Conservation (phyloP, 2,797 vertebrate species). For the Pristis pectinata region DNA sequence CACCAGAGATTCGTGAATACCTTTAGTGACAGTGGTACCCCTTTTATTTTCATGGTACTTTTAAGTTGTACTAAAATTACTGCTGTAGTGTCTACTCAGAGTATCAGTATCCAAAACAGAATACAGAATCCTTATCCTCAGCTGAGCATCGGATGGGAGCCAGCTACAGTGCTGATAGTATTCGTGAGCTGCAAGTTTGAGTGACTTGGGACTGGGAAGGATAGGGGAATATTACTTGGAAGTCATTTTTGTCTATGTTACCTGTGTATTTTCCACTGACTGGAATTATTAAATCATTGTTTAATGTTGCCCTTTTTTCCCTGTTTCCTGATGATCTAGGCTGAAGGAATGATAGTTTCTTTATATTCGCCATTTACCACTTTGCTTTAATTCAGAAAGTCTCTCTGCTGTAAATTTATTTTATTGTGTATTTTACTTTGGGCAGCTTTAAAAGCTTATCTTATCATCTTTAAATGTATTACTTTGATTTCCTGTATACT, state of each 20-base stretch:
- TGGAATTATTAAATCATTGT: background rate
- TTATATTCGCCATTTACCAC: no score
- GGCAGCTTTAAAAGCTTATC: background rate
- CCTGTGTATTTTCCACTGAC: background rate
- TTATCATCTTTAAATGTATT: background rate
- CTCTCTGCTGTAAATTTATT: background rate
- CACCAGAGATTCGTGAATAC: no score
- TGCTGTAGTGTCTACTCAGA: background rate
- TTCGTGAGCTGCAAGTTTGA: background rate
- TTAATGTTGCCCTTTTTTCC: background rate
- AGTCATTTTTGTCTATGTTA: background rate
- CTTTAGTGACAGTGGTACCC: no score
- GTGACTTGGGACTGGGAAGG: background rate
- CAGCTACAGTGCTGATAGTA: background rate
- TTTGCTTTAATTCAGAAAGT: background rate
- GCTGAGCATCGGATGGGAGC: background rate
- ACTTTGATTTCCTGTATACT: background rate
- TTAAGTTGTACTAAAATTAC: no score
- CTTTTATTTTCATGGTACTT: no score
- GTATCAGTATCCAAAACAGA: background rate
- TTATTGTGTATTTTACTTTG: background rate
- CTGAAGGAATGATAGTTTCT: background rate
- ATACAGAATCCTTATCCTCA: background rate
- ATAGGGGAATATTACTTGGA: background rate
- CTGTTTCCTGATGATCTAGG: background rate